Percentiles rank a stretch among this genome's conserved stretches.
phyloP scores from a whole-genome alignment of 2,888 invertebrate species.

The Microctonus brassicae region DNA sequence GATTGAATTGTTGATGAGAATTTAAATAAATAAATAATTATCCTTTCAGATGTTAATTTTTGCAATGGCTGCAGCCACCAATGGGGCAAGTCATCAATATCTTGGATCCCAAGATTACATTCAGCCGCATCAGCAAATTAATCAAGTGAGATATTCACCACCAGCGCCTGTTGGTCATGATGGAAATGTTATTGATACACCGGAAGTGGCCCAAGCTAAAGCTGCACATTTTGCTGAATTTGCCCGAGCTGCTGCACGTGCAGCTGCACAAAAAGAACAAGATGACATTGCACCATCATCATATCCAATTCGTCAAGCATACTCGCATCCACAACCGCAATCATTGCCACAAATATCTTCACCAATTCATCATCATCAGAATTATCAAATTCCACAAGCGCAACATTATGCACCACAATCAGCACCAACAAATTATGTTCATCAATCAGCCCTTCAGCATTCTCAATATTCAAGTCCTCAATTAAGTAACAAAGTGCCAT shows the following conservation, averaged over 20 bases:
- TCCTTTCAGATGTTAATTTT: slow-evolving; percentile 54
- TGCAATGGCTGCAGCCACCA: slow-evolving; percentile 50
- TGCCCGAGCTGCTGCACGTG: slow-evolving; percentile 64
- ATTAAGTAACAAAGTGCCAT: slow-evolving; percentile 51
- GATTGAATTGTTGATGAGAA: too few species aligned
- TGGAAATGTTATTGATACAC: slow-evolving; percentile 67
- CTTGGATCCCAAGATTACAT: slow-evolving; percentile 49
- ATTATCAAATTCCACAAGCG: slow-evolving; percentile 36
- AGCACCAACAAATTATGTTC: slow-evolving; percentile 17
- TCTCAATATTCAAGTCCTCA: slow-evolving; percentile 38
- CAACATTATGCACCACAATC: slow-evolving; percentile 47
- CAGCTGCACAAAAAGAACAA: slow-evolving; percentile 55
- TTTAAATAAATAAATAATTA: not conserved
- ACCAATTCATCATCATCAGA: slow-evolving; percentile 36
- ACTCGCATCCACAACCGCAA: slow-evolving; percentile 46
- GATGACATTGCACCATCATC: slow-evolving; percentile 41
- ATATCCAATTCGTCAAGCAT: slow-evolving; percentile 43
- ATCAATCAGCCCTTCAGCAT: slow-evolving; percentile 41
- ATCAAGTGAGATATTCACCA: slow-evolving; percentile 47
- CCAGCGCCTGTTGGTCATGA: slow-evolving; percentile 67
- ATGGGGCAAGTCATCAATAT: slow-evolving; percentile 53
- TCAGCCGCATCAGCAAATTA: slow-evolving; percentile 37
- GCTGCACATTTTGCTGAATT: slow-evolving; percentile 67
- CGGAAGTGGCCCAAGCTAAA: slow-evolving; percentile 68
- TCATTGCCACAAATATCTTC: slow-evolving; percentile 44